Evolutionary conservation across 2,113 vertebrate genomes (phyloP).

Genomic region (Catharus minimus): DNA sequence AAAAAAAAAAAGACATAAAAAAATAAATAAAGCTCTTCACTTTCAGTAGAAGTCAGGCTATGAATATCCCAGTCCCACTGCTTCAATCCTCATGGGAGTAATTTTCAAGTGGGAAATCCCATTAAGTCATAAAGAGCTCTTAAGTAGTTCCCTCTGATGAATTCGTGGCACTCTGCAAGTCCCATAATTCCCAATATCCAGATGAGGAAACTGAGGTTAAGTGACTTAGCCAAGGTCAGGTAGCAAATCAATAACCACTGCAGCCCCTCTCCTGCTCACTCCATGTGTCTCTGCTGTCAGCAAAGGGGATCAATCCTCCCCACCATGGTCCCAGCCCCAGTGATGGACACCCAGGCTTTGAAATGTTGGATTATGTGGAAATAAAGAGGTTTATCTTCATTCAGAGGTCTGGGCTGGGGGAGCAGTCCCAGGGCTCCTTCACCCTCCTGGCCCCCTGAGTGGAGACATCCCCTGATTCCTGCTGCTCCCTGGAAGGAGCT

Average conservation of each 20-base stretch:
- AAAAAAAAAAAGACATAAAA: rapidly evolving
- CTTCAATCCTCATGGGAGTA: background rate
- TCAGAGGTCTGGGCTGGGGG: background rate
- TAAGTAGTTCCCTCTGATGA: conserved; percentile 41
- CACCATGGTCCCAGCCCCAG: background rate
- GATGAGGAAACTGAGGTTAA: conserved; percentile 51
- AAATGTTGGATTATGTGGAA: rapidly evolving
- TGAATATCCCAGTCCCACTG: conserved; percentile 2
- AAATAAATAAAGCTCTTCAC: background rate
- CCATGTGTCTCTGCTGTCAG: background rate
- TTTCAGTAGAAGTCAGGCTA: background rate
- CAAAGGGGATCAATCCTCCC: background rate
- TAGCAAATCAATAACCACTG: conserved; percentile 36
- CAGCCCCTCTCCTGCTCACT: background rate
- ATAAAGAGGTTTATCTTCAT: background rate
- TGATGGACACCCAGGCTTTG: background rate
- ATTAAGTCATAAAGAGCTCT: conserved; percentile 49
- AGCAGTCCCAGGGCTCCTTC: background rate
- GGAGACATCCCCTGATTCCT: rapidly evolving
- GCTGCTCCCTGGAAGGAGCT: background rate
- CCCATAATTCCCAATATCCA: conserved; percentile 28
- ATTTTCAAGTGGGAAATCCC: conserved; percentile 48
- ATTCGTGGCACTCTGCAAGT: conserved; percentile 40
- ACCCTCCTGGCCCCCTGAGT: background rate
- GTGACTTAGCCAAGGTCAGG: conserved; percentile 23